Evolutionary conservation across 2,797 vertebrate genomes (phyloP).

Genomic region (Chromobotia macracanthus): DNA sequence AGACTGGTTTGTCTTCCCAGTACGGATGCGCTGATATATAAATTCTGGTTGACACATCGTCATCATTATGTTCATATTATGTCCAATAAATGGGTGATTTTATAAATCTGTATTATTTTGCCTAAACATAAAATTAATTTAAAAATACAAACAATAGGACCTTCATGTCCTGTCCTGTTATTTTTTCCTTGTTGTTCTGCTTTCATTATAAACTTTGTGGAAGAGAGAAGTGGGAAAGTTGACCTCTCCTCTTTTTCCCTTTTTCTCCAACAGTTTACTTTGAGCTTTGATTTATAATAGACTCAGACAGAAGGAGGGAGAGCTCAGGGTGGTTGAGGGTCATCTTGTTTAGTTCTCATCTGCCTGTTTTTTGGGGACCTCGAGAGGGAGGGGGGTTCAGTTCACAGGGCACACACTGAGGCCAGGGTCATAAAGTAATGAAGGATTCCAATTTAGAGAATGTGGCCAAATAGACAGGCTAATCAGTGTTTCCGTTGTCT

Average conservation of each 20-base stretch:
- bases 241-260: conserved; percentile 71
- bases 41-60: not conserved
- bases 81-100: too few relatives aligned
- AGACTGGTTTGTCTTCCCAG: not conserved
- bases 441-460: conserved; percentile 82
- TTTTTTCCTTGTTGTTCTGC: conserved; percentile 34
- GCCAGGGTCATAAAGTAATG: conserved; percentile 82
- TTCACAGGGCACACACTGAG: conserved; percentile 63
- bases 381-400: conserved; percentile 28
- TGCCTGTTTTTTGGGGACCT: conserved; percentile 67
- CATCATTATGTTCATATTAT: too few relatives aligned
- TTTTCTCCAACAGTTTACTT: conserved; percentile 72
- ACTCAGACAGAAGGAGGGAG: conserved; percentile 63
- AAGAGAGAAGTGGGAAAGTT: conserved; percentile 70
- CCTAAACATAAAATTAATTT: too few relatives aligned
- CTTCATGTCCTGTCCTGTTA: not conserved
- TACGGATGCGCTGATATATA: not conserved
- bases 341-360: conserved; percentile 64
- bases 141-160: not conserved
- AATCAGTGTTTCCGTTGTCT: conserved; percentile 79
- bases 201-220: conserved; percentile 66
- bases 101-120: too few relatives aligned
- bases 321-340: conserved; percentile 42
- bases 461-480: conserved; percentile 73
- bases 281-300: conserved; percentile 73